Evolutionary conservation across 2,797 vertebrate genomes (phyloP), one percentile per base, ranked within the genome.

Genomic region (Microctenopoma steveboyesi): DNA sequence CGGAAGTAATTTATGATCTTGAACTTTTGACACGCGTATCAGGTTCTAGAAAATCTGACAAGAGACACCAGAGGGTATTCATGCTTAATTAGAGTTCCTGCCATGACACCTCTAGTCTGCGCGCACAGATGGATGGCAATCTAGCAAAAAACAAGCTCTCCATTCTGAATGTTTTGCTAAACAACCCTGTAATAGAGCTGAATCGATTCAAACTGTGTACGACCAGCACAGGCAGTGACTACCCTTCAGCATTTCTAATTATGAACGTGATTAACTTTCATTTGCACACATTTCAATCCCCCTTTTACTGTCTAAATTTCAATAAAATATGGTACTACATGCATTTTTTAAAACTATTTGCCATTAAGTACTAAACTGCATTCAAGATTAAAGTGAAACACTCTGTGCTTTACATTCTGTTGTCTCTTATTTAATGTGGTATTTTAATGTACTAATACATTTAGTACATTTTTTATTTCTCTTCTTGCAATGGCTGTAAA

Each of bases 161-260:
- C 60, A 49, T 43, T 45, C 18, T n/a, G 35, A 81, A 67, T 52
- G 33, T 57, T 72, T 79, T 77, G 47, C 71, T 59, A 62, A 78
- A 76, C 72, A 74, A 33, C 42, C 69, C 55, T 64, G 35, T 69
- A 68, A 72, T 47, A 72, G 50, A 79, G 59, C 28, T 28, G 51
- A 73, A 81, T 69, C 37, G 43, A 46, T 81, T 75, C 43, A 40
- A 18, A 69, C 22, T 67, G 63, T 63, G 49, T 65, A 35, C 64
- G 50, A 72, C 46, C 66, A 66, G 16, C 58, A 60, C 43, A 54
- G 37, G 74, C 28, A 65, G 15, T 58, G 72, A 69, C 48, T 39
- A 9, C 8, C 48, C 47, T 67, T 78, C 35, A 74, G 46, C 43
- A 18, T 55, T 15, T 66, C 42, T 56, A 64, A 79, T 79, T 54